A percentile compares a stretch with the other conserved stretches of the same genome.
Evolutionary conservation across 2,113 vertebrate genomes (phyloP).

Genomic region (Leucosticte australis): DNA sequence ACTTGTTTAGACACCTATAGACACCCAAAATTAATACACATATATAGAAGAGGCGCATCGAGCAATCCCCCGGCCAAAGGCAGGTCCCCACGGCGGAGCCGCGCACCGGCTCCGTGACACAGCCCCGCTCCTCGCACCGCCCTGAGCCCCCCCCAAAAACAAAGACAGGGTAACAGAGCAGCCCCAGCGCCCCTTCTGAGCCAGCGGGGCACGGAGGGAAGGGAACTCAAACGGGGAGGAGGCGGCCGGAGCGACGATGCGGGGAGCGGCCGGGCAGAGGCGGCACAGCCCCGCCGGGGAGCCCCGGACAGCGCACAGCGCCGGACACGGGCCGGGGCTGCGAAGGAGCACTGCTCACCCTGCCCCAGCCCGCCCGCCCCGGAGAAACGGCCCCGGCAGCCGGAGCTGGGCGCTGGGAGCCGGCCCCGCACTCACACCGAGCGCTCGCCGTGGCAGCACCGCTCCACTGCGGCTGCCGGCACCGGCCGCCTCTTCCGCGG

Average conservation of each 20-base stretch:
- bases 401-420: not conserved
- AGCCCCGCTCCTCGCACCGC: not conserved
- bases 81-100: not conserved
- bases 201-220: not conserved
- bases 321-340: not conserved
- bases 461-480: not conserved
- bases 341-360: not conserved
- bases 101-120: fast-evolving
- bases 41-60: fast-evolving
- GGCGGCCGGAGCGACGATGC: not conserved
- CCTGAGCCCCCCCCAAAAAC: fast-evolving
- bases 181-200: fast-evolving
- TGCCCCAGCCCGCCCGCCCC: not conserved
- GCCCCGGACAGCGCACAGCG: not conserved
- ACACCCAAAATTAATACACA: fast-evolving
- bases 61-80: fast-evolving
- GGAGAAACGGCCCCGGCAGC: not conserved
- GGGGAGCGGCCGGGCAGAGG: not conserved
- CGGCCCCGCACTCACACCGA: not conserved
- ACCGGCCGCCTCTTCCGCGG: not conserved
- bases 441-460: not conserved
- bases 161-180: not conserved
- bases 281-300: not conserved
- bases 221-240: not conserved
- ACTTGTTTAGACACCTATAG: not conserved